Conservation (phyloP, 2,113 vertebrate species). For the Rhinoptilus africanus region DNA sequence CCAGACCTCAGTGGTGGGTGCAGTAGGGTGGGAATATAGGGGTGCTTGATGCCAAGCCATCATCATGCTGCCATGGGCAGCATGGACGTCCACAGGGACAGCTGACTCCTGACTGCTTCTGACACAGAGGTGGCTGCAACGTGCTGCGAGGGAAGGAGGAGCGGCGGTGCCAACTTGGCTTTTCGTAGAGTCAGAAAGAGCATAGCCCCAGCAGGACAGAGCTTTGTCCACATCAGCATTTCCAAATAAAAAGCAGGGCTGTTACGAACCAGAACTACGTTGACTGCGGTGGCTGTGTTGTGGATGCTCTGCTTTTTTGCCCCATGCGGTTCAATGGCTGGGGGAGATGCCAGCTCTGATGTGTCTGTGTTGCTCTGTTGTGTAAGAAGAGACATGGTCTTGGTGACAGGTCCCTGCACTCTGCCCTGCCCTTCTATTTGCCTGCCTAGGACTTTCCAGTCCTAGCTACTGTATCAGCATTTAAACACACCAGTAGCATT, state of each 20-base stretch:
- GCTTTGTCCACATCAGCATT: not conserved
- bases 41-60: not conserved
- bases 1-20: not conserved
- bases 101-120: not conserved
- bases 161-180: not conserved
- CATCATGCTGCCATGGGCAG: not conserved
- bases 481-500: not conserved
- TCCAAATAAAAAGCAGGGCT: not conserved
- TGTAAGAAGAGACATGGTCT: not conserved
- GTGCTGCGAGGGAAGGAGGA: not conserved
- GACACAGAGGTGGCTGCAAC: not conserved
- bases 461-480: not conserved
- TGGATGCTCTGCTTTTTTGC: not conserved
- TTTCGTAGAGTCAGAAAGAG: not conserved
- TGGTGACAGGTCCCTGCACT: not conserved
- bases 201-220: not conserved
- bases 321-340: not conserved
- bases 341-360: not conserved
- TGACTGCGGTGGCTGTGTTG: not conserved
- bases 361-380: not conserved
- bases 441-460: not conserved
- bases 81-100: accelerated
- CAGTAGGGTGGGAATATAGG: not conserved
- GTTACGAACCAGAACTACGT: not conserved
- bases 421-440: not conserved